phyloP scores from a whole-genome alignment of 2,888 invertebrate species.

The Cyclophora albipunctata region DNA sequence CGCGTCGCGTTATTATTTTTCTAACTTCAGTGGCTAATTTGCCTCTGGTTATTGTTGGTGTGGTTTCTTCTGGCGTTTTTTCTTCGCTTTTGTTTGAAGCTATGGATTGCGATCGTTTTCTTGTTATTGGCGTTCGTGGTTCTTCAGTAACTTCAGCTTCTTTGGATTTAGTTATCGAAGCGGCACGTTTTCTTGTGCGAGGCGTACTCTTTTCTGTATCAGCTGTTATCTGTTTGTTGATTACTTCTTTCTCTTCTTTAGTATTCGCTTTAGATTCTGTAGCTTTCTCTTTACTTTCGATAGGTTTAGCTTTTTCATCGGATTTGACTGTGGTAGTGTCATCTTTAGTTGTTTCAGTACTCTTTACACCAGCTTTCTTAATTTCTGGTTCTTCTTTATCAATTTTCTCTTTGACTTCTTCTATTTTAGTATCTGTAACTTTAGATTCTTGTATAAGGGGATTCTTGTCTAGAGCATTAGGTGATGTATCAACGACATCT shows the following conservation, averaged over 20 bases:
- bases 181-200: constrained; percentile 26
- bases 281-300: constrained; percentile 5
- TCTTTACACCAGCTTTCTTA: not conserved
- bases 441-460: not conserved
- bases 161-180: constrained; percentile 27
- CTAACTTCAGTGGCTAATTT: constrained; percentile 52
- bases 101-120: constrained; percentile 47
- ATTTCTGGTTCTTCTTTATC: not conserved
- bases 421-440: not conserved
- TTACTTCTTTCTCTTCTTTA: constrained; percentile 8
- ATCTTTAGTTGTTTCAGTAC: constrained; percentile 3
- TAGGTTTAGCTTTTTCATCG: not conserved
- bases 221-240: not conserved
- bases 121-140: constrained; percentile 40
- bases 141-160: constrained; percentile 17
- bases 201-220: constrained; percentile 6
- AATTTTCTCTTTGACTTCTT: not conserved
- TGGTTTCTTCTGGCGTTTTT: constrained; percentile 32
- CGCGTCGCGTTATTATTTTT: constrained; percentile 53
- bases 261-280: constrained; percentile 5
- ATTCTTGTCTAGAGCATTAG: not conserved
- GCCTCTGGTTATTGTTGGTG: constrained; percentile 31
- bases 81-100: constrained; percentile 38
- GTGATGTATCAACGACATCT: not conserved
- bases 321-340: constrained; percentile 1